Evolutionary conservation across 2,888 invertebrate species (phyloP).

Genomic region (Watsonalla cultraria): DNA sequence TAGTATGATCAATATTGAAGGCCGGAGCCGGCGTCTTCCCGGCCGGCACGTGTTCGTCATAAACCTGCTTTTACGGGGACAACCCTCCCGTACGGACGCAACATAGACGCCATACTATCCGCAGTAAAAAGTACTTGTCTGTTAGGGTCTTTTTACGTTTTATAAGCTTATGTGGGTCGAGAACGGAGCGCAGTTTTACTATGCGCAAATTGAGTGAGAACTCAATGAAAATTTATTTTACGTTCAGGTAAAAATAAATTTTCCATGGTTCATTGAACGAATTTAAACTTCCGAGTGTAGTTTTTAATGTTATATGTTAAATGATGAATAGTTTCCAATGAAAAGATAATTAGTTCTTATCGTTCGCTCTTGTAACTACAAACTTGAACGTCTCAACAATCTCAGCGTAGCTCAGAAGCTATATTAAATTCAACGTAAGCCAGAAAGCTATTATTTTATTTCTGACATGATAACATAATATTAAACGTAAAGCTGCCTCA

Average conservation of each 20-base stretch:
- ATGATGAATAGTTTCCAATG: neutral
- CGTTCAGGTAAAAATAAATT: neutral
- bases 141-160: conserved; percentile 47
- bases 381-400: conserved; percentile 1
- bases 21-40: conserved; percentile 35
- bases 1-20: conserved; percentile 43
- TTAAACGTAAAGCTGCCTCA: conserved; percentile 68
- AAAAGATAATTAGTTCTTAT: neutral
- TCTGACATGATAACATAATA: conserved; percentile 62
- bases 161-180: conserved; percentile 36
- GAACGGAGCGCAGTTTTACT: neutral
- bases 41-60: conserved; percentile 67
- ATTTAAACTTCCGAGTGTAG: neutral
- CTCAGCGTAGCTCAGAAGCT: conserved; percentile 36
- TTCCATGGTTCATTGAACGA: neutral
- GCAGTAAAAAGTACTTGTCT: conserved; percentile 55
- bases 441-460: conserved; percentile 25
- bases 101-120: conserved; percentile 33
- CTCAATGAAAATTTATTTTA: neutral
- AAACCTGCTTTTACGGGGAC: conserved; percentile 67
- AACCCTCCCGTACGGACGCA: conserved; percentile 43
- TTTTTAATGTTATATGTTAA: neutral
- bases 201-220: neutral
- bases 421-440: conserved; percentile 36
- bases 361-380: neutral